Percentiles rank a stretch among this genome's conserved stretches.
phyloP scores from a whole-genome alignment of 2,888 invertebrate genomes.

The Busseola fusca region DNA sequence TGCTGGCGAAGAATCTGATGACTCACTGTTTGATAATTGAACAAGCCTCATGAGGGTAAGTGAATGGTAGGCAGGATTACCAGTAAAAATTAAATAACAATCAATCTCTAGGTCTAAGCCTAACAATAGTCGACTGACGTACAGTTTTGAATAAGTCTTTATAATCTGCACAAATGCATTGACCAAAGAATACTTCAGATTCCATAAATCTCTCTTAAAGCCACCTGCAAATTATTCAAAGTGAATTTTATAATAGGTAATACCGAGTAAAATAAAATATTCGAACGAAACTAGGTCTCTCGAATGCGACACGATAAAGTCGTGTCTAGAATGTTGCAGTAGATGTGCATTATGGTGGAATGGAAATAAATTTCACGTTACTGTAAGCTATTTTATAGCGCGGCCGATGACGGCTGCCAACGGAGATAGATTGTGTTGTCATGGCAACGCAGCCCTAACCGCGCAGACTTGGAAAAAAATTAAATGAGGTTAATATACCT shows the following conservation, averaged over 20 bases:
- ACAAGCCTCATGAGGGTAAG: no score
- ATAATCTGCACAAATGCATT: background rate
- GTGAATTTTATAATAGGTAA: conserved; percentile 39
- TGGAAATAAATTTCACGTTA: conserved; percentile 78
- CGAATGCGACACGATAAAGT: conserved; percentile 61
- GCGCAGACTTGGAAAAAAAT: conserved; percentile 41
- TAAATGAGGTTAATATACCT: conserved; percentile 23
- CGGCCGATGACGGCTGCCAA: conserved; percentile 54
- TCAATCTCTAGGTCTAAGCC: background rate
- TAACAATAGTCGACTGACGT: background rate
- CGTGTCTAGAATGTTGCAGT: conserved; percentile 57
- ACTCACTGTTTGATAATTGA: background rate
- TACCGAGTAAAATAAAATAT: conserved; percentile 51
- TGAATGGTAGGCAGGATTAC: background rate
- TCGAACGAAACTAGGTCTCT: conserved; percentile 52
- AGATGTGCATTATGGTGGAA: conserved; percentile 72
- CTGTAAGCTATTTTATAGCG: conserved; percentile 71
- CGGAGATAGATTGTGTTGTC: conserved; percentile 72
- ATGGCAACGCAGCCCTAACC: conserved; percentile 56
- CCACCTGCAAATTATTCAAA: conserved; percentile 38
- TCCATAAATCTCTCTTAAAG: conserved; percentile 33
- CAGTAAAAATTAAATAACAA: background rate
- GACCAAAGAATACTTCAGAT: conserved; percentile 8
- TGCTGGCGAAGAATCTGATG: background rate
- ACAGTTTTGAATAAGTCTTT: background rate